Evolutionary conservation across 2,888 invertebrate species (phyloP).

Genomic region (Plusia festucae): DNA sequence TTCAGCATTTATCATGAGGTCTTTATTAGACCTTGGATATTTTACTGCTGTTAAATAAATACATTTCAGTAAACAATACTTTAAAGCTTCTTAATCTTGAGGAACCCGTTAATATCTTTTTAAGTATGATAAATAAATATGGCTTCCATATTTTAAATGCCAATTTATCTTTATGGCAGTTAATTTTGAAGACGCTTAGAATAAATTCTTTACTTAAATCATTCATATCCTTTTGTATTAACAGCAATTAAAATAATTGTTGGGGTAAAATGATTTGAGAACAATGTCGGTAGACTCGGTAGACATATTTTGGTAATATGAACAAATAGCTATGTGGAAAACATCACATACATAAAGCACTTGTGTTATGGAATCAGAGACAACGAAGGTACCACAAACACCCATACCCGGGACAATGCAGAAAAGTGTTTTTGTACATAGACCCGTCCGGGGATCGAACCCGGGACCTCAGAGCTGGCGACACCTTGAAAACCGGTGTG

Average conservation of each 20-base stretch:
- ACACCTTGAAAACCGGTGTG: no score
- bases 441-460: no score
- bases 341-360: no score
- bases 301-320: neutral
- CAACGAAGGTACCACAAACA: no score
- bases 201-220: neutral
- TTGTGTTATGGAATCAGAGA: no score
- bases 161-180: conserved; percentile 2
- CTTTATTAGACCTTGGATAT: neutral
- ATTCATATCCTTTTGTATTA: conserved; percentile 3
- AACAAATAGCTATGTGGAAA: neutral
- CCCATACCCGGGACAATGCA: no score
- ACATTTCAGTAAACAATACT: no score
- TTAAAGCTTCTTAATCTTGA: neutral
- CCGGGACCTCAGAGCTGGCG: no score
- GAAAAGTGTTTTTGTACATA: no score
- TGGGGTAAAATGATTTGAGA: neutral
- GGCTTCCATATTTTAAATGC: conserved; percentile 7
- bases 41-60: neutral
- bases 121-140: conserved; percentile 14
- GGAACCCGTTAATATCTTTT: neutral
- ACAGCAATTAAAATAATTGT: neutral
- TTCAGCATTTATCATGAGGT: neutral
- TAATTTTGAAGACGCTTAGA: conserved; percentile 2
- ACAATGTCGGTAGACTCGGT: neutral